Evolutionary conservation across 2,113 vertebrate species (phyloP).

Genomic region (Plestiodon gilberti): DNA sequence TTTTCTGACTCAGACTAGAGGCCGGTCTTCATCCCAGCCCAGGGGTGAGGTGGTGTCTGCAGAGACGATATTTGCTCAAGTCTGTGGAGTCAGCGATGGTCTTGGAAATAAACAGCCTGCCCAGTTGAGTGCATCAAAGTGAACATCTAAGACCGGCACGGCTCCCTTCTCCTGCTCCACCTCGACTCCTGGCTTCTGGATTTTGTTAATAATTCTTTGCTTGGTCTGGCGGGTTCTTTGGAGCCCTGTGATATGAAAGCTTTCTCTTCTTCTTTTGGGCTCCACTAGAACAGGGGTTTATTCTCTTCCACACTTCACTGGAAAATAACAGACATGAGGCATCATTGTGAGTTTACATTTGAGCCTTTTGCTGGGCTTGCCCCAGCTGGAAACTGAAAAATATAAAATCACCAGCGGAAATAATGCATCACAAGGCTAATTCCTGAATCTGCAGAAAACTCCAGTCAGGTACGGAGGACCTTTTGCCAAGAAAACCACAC

Average conservation of each 20-base stretch:
- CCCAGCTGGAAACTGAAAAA: conserved; percentile 43
- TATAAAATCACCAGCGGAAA: conserved; percentile 54
- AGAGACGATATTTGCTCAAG: conserved; percentile 17
- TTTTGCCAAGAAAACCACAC: conserved; percentile 3
- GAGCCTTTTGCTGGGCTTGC: conserved; percentile 39
- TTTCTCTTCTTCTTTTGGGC: conserved; percentile 22
- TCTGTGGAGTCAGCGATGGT: background rate
- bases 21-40: background rate
- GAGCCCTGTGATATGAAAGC: conserved; percentile 43
- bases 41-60: conserved; percentile 10
- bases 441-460: background rate
- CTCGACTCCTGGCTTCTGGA: conserved; percentile 27
- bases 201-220: conserved; percentile 53
- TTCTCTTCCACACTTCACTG: conserved; percentile 66
- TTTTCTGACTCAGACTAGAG: background rate
- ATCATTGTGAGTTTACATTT: conserved; percentile 52
- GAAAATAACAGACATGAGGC: conserved; percentile 60
- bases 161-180: conserved; percentile 30
- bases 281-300: conserved; percentile 60
- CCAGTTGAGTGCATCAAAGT: conserved; percentile 13
- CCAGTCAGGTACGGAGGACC: background rate
- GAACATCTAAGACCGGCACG: conserved; percentile 3
- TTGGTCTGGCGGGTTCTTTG: conserved; percentile 57
- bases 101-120: conserved; percentile 14
- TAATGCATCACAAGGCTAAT: conserved; percentile 45